Base-by-base conservation (phyloP, 2,888 invertebrate species). In the Drosophila merina region DNA sequence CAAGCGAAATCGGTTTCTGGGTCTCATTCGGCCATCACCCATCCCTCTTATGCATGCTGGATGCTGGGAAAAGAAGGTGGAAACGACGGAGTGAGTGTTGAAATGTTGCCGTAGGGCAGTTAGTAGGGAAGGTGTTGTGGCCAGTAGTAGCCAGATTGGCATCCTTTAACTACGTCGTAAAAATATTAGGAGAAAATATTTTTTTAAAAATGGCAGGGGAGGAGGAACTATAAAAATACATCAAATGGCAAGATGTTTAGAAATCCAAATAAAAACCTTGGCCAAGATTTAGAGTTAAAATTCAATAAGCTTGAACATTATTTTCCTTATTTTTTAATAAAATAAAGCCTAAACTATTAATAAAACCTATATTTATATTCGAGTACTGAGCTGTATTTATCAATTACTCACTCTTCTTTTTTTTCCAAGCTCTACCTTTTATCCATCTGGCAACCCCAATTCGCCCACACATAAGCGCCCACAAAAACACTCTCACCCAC, bases 81-180 rank as follows among this genome's bases (percentile, higher is more conserved):
- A 36, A 12, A 42, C 42, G n/a, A 54, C 8, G 56, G 67, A 64
- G 45, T 30, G 52, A 54, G 62, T 47, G 57, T 63, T 55, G 54
- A 52, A 72, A 74, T 68, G 60, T 68, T 70, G 75, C 71, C 75
- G 64, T 77, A 76, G 76, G 79, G 79, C 78, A 70, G 74, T 77
- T 72, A 55, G 73, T 52, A 57, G 75, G 68, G 57, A 73, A 68
- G 71, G 69, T 77, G 70, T 52, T 72, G 55, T 30, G 12, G 48
- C 2, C 2, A 5, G 36, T 50, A 38, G 67, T 62, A 77, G 76
- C 86, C 80, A 83, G 75, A 60, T 14, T n/a, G 55, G 49, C 40
- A 9, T 12, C 40, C 26, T 7, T n/a, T 45, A 57, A 28, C 30
- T 67, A 33, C 55, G 66, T 42, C 14, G 36, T 38, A 20, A 14